Percentiles rank a stretch among this genome's conserved stretches.
Evolutionary conservation across 2,113 vertebrate genomes (phyloP).

Genomic region (Tapirus terrestris): DNA sequence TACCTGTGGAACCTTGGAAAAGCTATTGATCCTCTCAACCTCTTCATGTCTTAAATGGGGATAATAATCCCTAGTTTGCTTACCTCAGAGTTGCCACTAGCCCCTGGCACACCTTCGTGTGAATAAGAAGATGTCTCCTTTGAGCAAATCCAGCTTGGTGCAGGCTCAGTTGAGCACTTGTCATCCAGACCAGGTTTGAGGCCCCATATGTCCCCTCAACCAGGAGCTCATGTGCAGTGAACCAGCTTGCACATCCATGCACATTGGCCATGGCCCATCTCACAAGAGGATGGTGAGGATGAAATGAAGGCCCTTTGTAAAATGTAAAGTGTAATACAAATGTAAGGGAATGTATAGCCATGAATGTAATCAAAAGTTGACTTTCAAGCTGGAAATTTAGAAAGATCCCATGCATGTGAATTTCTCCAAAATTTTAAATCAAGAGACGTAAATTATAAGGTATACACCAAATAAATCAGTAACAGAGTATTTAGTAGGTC

Average conservation of each 20-base stretch:
- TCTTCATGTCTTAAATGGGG: neutral
- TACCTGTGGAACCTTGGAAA: neutral
- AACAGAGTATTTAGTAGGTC: neutral
- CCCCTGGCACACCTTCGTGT: neutral
- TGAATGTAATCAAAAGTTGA: neutral
- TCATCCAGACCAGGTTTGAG: neutral
- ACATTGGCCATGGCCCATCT: neutral
- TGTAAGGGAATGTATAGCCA: neutral
- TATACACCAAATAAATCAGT: neutral
- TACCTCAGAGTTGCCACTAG: neutral
- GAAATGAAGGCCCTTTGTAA: neutral
- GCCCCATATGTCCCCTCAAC: fast-evolving
- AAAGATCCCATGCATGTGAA: fast-evolving
- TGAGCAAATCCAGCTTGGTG: neutral
- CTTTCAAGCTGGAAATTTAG: neutral
- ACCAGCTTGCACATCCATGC: neutral
- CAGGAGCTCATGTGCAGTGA: neutral
- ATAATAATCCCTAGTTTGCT: neutral
- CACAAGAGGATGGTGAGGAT: neutral
- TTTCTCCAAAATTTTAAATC: fast-evolving
- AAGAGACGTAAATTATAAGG: neutral
- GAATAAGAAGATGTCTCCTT: neutral
- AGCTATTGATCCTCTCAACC: neutral
- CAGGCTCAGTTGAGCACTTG: neutral
- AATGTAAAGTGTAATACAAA: neutral